Base-by-base conservation (phyloP, 2,113 vertebrate genomes). In the Dendrocopos noguchii region DNA sequence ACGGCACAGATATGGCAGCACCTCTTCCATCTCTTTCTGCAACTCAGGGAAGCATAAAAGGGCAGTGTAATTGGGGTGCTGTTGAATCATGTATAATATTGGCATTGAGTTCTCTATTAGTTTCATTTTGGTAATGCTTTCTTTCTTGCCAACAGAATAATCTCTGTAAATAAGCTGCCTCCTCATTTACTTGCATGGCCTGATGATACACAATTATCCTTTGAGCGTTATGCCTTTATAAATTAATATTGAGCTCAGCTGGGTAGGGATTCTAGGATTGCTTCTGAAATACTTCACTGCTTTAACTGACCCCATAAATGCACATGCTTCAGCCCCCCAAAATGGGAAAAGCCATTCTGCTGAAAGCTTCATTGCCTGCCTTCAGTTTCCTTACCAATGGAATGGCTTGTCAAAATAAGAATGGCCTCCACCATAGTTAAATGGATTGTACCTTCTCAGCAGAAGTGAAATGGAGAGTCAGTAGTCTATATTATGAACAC, bases 121-220 rank as follows among this genome's bases (percentile, higher is more conserved):
- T 93, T 95, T 90, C 68, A 84, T 94, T 95, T 94, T 93, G 70
- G 73, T 80, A 94, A 55, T 91, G 74, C 61, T 86, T 83, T 4
- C 68, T 88, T 71, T 90, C 86, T 93, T 90, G 90, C 90, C 90
- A 90, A n/a, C 29, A 73, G 50, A 93, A 88, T 34, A 68, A 57
- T 73, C 13, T 78, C 57, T 93, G 90, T 93, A 88, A 95, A 88
- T 88, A 90, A 93, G 77, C 73, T 90, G 53, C 64, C 39, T 66
- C 46, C 79, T 85, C 72, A 28, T 94, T 95, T 93, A 79, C 74
- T 94, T 81, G 47, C 27, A 10, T 56, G 56, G 44, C 63, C 52
- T 82, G 72, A 80, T 90, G 88, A 61, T 91, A 65, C 88, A 65
- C 80, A 88, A 86, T 91, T 91, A 90, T 80, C 56, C 28, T 15